These are phyloP conservation scores for Crocuta crocuta DNA, from an alignment of 2,113 vertebrate species.

Conservation along the genomic window DNA sequence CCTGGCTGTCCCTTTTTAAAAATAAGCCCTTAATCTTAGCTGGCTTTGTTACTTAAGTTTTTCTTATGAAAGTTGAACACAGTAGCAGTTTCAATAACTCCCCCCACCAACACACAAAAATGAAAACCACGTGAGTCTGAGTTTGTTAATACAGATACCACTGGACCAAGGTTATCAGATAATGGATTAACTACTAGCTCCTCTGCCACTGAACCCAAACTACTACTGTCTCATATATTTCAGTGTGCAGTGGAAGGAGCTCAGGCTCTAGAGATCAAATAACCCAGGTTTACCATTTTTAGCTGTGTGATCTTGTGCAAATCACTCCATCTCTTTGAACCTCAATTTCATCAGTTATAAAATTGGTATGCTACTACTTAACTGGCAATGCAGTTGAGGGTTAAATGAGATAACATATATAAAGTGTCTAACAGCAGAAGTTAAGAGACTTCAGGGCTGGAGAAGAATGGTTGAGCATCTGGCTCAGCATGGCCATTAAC, in stretches of 20 bases:
- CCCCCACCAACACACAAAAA: neutral
- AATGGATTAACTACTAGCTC: neutral
- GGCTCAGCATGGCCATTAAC: neutral
- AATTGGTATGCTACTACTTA: neutral
- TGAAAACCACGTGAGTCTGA: conserved; percentile 47
- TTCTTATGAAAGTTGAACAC: conserved; percentile 36
- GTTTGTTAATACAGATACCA: conserved; percentile 50
- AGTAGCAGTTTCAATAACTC: neutral
- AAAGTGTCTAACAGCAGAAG: neutral
- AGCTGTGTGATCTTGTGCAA: conserved; percentile 42
- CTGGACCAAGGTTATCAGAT: conserved; percentile 27
- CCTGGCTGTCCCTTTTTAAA: neutral
- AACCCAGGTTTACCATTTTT: neutral
- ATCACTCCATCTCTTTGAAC: conserved; percentile 9
- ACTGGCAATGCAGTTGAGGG: neutral
- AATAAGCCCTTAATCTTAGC: conserved; percentile 34
- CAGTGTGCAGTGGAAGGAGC: neutral
- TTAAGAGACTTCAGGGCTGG: conserved; percentile 41
- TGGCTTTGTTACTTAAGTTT: conserved; percentile 64
- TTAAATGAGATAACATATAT: conserved; percentile 27
- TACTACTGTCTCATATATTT: neutral
- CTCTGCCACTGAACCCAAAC: conserved; percentile 39
- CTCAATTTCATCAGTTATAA: conserved; percentile 35
- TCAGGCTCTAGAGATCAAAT: conserved; percentile 1
- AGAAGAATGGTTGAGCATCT: neutral